Percentiles rank a stretch among this genome's conserved stretches.
Evolutionary conservation across 2,797 vertebrate species (phyloP).

Genomic region (Diplodus sargus): DNA sequence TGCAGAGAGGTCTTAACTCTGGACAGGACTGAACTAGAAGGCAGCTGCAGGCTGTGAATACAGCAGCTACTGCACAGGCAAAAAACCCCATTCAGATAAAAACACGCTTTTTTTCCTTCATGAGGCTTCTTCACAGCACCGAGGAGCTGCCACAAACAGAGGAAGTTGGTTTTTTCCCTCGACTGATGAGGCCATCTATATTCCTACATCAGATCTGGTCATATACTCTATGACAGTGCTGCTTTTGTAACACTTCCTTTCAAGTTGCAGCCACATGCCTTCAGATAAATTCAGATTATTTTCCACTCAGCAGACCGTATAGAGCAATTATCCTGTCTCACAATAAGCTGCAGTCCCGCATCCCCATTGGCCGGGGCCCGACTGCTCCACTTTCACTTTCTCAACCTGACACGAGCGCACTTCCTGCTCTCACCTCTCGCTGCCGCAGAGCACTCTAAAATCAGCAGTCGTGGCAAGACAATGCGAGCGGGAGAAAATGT

Average conservation of each 20-base stretch:
- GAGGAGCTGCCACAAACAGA: slow-evolving; percentile 8
- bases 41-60: slow-evolving; percentile 72
- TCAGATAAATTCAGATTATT: slow-evolving; percentile 46
- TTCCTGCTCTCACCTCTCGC: slow-evolving; percentile 39
- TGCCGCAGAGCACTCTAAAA: slow-evolving; percentile 16
- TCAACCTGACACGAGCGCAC: slow-evolving; percentile 43
- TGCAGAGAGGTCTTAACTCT: slow-evolving; percentile 65
- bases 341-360: slow-evolving; percentile 57
- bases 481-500: not conserved
- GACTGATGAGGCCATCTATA: slow-evolving; percentile 30
- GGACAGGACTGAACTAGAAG: slow-evolving; percentile 67
- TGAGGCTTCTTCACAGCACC: slow-evolving; percentile 35
- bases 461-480: slow-evolving; percentile 5
- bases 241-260: slow-evolving; percentile 42
- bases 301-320: slow-evolving; percentile 25
- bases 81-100: slow-evolving; percentile 40
- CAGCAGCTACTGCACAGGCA: slow-evolving; percentile 54
- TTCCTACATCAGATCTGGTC: slow-evolving; percentile 26
- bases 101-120: slow-evolving; percentile 43
- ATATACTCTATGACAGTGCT: not conserved
- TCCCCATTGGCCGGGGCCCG: slow-evolving; percentile 35
- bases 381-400: slow-evolving; percentile 57
- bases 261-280: slow-evolving; percentile 25
- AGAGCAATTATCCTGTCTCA: slow-evolving; percentile 58
- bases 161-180: not conserved